A percentile compares a stretch with the other conserved stretches of the same genome.
phyloP scores from a whole-genome alignment of 1,140 invertebrate species.

The Trinorchestia longiramus region DNA sequence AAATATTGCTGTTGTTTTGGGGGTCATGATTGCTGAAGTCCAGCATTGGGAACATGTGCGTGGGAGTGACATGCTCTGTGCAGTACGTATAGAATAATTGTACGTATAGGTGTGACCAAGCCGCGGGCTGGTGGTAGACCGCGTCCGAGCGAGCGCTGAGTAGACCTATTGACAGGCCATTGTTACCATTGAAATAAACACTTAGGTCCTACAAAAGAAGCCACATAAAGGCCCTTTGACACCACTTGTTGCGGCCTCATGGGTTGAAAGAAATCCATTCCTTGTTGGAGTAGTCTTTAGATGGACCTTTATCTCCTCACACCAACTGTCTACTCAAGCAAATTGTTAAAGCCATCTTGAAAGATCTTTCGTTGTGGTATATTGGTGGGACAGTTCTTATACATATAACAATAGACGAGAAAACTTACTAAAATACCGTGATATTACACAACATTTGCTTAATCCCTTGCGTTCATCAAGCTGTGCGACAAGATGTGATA shows the following conservation, averaged over 20 bases:
- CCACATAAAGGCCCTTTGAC: not conserved
- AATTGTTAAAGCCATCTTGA: not conserved
- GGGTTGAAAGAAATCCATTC: not conserved
- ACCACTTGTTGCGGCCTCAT: slow-evolving; percentile 28
- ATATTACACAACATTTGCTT: too few relatives aligned
- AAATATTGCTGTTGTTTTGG: not conserved
- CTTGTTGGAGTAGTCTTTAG: not conserved
- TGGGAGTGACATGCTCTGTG: not conserved
- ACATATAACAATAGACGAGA: not conserved
- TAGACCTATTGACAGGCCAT: slow-evolving; percentile 21
- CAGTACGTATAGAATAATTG: not conserved
- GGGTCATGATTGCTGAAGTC: not conserved
- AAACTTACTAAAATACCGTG: not conserved
- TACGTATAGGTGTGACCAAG: not conserved
- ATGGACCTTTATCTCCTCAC: not conserved
- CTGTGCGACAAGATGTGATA: too few relatives aligned
- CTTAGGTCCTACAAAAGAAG: not conserved
- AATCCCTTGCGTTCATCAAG: too few relatives aligned
- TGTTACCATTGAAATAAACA: slow-evolving; percentile 47
- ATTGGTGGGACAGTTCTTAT: not conserved
- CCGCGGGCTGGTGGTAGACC: not conserved
- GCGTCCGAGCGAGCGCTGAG: not conserved
- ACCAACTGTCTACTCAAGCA: not conserved
- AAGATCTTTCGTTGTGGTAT: not conserved
- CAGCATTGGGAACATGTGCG: not conserved